Conservation (phyloP, 2,113 vertebrate species). For the Carlito syrichta region DNA sequence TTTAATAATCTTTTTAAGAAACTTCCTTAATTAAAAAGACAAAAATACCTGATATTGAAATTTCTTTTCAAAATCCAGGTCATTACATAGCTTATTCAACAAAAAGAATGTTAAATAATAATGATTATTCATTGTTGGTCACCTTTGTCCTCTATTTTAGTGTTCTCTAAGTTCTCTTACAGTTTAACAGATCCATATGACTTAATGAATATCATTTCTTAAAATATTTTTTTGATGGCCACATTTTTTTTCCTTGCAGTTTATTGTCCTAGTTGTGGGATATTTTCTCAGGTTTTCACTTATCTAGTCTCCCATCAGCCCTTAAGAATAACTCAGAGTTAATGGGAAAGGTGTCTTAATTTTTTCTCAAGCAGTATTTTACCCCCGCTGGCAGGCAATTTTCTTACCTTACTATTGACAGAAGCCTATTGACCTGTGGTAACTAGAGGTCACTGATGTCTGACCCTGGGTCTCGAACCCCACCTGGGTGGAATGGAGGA, state of each 20-base stretch:
- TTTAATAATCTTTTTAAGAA: slow-evolving; percentile 14
- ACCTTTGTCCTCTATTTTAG: background rate
- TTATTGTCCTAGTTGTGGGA: background rate
- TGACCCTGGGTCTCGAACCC: background rate
- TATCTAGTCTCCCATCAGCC: background rate
- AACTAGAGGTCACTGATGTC: background rate
- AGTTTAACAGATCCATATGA: background rate
- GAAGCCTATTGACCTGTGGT: background rate
- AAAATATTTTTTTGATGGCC: background rate
- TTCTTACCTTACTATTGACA: background rate
- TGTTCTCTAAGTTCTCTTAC: background rate
- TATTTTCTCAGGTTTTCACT: background rate
- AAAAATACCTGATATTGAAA: background rate
- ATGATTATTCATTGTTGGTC: background rate
- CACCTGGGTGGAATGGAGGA: background rate
- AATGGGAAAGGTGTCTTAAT: background rate
- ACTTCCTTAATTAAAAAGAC: background rate
- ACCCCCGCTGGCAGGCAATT: background rate
- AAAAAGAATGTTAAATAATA: background rate
- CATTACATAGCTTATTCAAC: background rate
- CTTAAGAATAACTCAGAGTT: background rate
- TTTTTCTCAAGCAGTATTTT: background rate
- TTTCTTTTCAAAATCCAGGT: background rate
- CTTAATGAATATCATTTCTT: background rate
- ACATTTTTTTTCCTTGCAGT: background rate